These are phyloP conservation scores for Dicranocentrus wangi DNA, from an alignment of 2,888 invertebrate genomes.

Conservation along the genomic window DNA sequence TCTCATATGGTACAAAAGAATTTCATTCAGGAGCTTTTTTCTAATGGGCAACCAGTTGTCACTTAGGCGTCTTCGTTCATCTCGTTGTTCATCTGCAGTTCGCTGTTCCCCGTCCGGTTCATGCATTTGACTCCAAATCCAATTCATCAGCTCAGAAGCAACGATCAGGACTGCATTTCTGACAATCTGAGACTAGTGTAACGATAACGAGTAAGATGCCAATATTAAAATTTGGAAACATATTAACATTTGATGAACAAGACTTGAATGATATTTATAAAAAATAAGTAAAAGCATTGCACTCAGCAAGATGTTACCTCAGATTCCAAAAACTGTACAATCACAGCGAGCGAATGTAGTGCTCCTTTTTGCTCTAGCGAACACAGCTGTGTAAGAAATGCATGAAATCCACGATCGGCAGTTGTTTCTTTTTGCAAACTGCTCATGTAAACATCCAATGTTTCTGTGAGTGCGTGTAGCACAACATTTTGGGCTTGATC, in stretches of 20 bases:
- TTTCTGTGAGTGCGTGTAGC: constrained; percentile 50
- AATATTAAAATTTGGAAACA: not conserved
- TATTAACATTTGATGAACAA: too few relatives aligned
- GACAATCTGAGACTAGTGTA: constrained; percentile 54
- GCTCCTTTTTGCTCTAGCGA: constrained; percentile 54
- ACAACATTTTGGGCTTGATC: constrained; percentile 51
- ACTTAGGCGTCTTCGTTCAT: constrained; percentile 15
- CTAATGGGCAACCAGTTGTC: constrained; percentile 38
- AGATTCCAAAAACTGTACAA: constrained; percentile 68
- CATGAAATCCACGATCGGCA: constrained; percentile 65
- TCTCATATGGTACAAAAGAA: constrained; percentile 59
- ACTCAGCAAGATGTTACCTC: constrained; percentile 46
- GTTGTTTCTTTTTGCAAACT: constrained; percentile 62
- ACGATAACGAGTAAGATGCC: not conserved
- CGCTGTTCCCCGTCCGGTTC: not conserved
- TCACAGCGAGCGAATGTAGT: constrained; percentile 59
- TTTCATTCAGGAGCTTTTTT: constrained; percentile 48
- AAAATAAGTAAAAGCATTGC: not conserved
- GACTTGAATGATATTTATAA: too few relatives aligned
- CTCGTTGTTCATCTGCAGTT: not conserved
- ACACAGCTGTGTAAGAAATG: constrained; percentile 62
- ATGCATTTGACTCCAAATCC: constrained; percentile 37
- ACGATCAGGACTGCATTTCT: constrained; percentile 46
- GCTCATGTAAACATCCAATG: constrained; percentile 55
- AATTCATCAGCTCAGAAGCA: constrained; percentile 31